phyloP scores from a whole-genome alignment of 2,797 vertebrate species.

The Pantherophis vulpinus region DNA sequence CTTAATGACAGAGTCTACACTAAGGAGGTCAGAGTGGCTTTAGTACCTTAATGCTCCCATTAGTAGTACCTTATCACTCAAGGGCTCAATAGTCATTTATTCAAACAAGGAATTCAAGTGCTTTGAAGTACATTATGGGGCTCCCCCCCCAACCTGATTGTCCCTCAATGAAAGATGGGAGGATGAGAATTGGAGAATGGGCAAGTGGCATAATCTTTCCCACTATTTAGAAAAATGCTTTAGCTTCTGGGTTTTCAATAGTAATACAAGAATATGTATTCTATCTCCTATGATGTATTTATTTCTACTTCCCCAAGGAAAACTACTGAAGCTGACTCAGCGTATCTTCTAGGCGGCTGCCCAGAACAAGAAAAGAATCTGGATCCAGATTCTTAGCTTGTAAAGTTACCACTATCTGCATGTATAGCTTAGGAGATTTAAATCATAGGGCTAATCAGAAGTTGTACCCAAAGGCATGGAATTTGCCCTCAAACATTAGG shows the following conservation, averaged over 20 bases:
- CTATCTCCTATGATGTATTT: neutral
- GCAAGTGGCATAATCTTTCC: neutral
- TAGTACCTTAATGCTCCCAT: neutral
- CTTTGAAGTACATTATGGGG: neutral
- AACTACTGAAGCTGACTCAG: neutral
- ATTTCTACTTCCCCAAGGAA: neutral
- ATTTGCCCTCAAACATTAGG: neutral
- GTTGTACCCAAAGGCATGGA: neutral
- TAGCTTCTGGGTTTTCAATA: neutral
- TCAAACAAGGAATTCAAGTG: neutral
- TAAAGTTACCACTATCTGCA: neutral
- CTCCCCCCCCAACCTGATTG: neutral
- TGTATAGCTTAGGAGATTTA: neutral
- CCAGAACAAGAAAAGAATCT: neutral
- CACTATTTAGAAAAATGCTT: neutral
- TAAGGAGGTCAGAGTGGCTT: neutral
- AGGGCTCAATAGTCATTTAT: neutral
- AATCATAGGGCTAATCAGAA: neutral
- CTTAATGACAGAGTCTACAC: neutral
- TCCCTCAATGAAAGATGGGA: neutral
- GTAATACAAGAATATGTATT: neutral
- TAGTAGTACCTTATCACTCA: neutral
- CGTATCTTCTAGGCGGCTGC: neutral
- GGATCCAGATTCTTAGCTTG: neutral
- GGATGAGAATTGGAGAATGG: neutral